A percentile compares a stretch with the other conserved stretches of the same genome.
Evolutionary conservation across 2,888 invertebrate genomes (phyloP).

Genomic region (Exephanes ischioxanthus): DNA sequence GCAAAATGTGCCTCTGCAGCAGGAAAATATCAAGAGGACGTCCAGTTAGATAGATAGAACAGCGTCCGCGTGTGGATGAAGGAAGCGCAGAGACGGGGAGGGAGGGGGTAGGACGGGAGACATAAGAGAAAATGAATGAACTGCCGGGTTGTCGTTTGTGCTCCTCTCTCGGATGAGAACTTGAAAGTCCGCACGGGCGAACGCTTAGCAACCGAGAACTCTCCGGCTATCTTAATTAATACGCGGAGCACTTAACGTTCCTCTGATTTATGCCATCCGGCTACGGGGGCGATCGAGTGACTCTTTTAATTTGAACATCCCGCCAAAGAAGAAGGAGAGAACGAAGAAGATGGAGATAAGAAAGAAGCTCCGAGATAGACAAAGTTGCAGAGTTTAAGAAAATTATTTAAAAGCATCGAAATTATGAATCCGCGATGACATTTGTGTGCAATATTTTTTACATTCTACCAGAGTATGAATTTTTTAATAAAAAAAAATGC

Average conservation of each 20-base stretch:
- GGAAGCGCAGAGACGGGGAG: not conserved
- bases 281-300: slow-evolving; percentile 58
- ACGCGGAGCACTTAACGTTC: slow-evolving; percentile 76
- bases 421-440: not conserved
- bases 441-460: not conserved
- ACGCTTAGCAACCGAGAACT: slow-evolving; percentile 57
- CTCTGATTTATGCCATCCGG: slow-evolving; percentile 79
- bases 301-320: slow-evolving; percentile 56
- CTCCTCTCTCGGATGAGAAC: not conserved
- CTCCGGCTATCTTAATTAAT: slow-evolving; percentile 79
- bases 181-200: slow-evolving; percentile 35
- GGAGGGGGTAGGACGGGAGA: not conserved
- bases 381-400: not conserved
- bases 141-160: slow-evolving; percentile 6
- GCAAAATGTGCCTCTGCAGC: slow-evolving; percentile 11
- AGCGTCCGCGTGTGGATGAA: not conserved
- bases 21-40: slow-evolving; percentile 16
- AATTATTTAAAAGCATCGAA: not conserved
- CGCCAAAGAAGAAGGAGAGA: slow-evolving; percentile 31
- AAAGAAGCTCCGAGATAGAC: slow-evolving; percentile 9
- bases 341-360: slow-evolving; percentile 19
- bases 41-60: slow-evolving; percentile 33
- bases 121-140: slow-evolving; percentile 37
- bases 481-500: not conserved
- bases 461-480: not conserved